A percentile compares a stretch with the other conserved stretches of the same genome.
Evolutionary conservation across 2,888 invertebrate species (phyloP).

Genomic region (Flexamia atlantica): DNA sequence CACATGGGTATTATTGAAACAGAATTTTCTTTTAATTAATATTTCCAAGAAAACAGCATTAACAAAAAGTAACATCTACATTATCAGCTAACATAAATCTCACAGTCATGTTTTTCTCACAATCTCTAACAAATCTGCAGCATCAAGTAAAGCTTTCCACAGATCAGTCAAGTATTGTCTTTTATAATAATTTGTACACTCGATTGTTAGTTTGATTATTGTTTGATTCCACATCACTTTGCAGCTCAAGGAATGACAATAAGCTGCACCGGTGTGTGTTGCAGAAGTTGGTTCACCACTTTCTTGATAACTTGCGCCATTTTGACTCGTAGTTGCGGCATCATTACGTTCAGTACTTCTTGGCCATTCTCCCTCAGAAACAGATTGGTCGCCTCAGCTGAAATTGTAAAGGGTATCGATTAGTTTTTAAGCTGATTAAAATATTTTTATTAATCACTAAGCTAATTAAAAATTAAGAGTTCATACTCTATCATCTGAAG

Average conservation of each 20-base stretch:
- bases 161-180: not conserved
- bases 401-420: constrained; percentile 70
- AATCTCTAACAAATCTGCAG: not conserved
- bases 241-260: constrained; percentile 16
- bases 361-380: constrained; percentile 84
- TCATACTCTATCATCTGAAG: too few species aligned
- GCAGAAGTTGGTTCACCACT: constrained; percentile 82
- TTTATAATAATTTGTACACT: not conserved
- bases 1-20: too few species aligned
- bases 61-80: constrained; percentile 9
- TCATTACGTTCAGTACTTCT: constrained; percentile 84
- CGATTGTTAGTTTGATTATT: not conserved
- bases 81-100: not conserved
- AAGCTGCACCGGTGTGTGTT: constrained; percentile 80
- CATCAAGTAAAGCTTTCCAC: not conserved
- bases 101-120: not conserved
- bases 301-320: constrained; percentile 80
- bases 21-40: too few species aligned
- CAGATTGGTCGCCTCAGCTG: constrained; percentile 85
- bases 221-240: not conserved
- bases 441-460: too few species aligned
- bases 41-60: constrained; percentile 10
- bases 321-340: constrained; percentile 82
- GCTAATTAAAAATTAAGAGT: too few species aligned
- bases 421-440: constrained; percentile 24